Evolutionary conservation across 2,888 invertebrate genomes (phyloP), one percentile per base, ranked within the genome.

Genomic region (Dascillus cervinus): DNA sequence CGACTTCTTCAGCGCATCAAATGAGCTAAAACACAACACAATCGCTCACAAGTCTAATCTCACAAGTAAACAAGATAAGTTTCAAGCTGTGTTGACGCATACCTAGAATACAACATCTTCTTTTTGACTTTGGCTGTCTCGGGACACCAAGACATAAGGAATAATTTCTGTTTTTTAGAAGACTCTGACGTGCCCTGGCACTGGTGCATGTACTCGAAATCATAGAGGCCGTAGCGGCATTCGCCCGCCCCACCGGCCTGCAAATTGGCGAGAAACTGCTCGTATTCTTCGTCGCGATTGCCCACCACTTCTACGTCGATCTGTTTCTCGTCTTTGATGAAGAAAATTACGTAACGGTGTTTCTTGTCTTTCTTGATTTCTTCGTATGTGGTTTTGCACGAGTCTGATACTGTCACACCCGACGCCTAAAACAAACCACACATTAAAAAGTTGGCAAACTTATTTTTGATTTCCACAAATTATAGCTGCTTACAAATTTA

Each of bases 61-160:
- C 5, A 23, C 5, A 9, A 9, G 5, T 6, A 8, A 23, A 25
- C 4, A 13, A 14, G 13, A n/a, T 25, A 25, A 25, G 13, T 11
- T 8, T 22, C 21, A 11, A 22, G 13, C 22, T n/a, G n/a, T n/a
- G n/a, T n/a, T n/a, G n/a, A n/a, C n/a, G 43, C 53, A 58, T 47
- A 76, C 77, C 77, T 77, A 60, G 82, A 82, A 69, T 82, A 82
- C 76, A 82, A 79, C 82, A 82, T 82, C 82, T 82, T 82, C 82
- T 81, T 82, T 75, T 82, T 82, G 47, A 82, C 82, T 73, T 90
- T 91, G 57, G 97, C 94, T 66, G 88, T 90, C 72, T 97, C 96
- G 24, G 96, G 96, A 77, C 95, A 94, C 94, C 94, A 94, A 64
- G 90, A 90, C 88, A 96, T 91, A 64, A 95, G 82, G 78, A 96